Percentiles rank a stretch among this genome's conserved stretches.
Evolutionary conservation across 2,888 invertebrate genomes (phyloP).

Genomic region (Netelia fuscicornis): DNA sequence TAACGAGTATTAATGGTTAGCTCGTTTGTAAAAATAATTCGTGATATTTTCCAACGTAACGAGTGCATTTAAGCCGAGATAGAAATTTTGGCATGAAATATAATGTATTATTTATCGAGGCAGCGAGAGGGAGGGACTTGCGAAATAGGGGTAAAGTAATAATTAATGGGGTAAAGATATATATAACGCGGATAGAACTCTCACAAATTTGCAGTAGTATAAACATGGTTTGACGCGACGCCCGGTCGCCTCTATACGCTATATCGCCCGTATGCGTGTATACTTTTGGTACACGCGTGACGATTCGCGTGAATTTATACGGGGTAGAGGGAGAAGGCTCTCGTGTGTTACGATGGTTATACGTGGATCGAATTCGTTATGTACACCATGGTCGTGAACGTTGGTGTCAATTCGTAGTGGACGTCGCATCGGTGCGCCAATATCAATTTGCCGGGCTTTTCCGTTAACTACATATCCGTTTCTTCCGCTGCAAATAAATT

Average conservation of each 20-base stretch:
- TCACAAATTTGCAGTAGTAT: constrained; percentile 31
- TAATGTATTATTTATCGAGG: background rate
- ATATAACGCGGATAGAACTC: constrained; percentile 5
- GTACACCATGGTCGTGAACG: background rate
- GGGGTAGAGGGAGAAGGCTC: background rate
- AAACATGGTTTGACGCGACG: background rate
- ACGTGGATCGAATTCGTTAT: background rate
- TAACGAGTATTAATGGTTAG: background rate
- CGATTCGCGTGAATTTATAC: constrained; percentile 10
- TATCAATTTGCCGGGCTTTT: constrained; percentile 54
- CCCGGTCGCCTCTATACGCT: background rate
- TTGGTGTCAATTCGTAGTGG: constrained; percentile 44
- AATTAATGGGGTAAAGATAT: constrained; percentile 19
- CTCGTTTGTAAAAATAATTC: background rate
- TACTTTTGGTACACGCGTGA: background rate
- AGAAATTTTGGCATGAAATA: constrained; percentile 1
- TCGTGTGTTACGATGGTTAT: background rate
- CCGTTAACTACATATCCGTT: constrained; percentile 13
- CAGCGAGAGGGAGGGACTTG: background rate
- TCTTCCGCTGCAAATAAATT: constrained; percentile 39
- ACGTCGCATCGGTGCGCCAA: constrained; percentile 19
- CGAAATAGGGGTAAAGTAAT: background rate
- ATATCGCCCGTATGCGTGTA: background rate
- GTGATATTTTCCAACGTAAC: background rate
- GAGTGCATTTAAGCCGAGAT: background rate